Conservation (phyloP, 2,888 invertebrate genomes). For the Chaetogeoica ovagalla region DNA sequence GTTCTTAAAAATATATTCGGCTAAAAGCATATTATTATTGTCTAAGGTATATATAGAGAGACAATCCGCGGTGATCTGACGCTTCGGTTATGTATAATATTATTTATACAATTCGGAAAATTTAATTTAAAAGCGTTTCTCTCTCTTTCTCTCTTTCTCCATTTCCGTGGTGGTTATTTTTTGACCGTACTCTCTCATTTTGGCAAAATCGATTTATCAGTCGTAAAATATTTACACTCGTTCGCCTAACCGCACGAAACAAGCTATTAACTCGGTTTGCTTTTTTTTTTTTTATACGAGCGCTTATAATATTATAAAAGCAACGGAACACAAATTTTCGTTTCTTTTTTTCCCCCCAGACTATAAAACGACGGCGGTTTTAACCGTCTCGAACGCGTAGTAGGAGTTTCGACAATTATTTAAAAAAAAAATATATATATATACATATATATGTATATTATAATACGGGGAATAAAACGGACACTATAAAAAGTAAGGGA, state of each 20-base stretch:
- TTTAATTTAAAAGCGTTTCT: too few species aligned
- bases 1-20: too few species aligned
- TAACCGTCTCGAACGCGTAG: neutral
- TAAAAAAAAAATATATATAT: neutral
- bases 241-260: slow-evolving; percentile 14
- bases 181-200: neutral
- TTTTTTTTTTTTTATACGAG: slow-evolving; percentile 5
- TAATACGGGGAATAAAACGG: too few species aligned
- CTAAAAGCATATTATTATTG: too few species aligned
- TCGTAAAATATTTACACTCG: slow-evolving; percentile 37
- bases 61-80: too few species aligned
- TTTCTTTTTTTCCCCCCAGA: neutral
- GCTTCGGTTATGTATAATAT: neutral
- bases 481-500: too few species aligned
- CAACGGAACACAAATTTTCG: slow-evolving; percentile 1
- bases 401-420: neutral
- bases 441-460: too few species aligned
- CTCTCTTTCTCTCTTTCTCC: neutral
- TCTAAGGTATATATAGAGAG: too few species aligned
- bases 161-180: too few species aligned
- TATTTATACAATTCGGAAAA: too few species aligned
- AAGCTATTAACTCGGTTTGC: slow-evolving; percentile 13
- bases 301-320: neutral
- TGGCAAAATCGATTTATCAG: slow-evolving; percentile 27
- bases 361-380: slow-evolving; percentile 20